These are phyloP conservation scores for Drosophila melanica DNA, from an alignment of 1,140 invertebrate species.

Conservation along the genomic window DNA sequence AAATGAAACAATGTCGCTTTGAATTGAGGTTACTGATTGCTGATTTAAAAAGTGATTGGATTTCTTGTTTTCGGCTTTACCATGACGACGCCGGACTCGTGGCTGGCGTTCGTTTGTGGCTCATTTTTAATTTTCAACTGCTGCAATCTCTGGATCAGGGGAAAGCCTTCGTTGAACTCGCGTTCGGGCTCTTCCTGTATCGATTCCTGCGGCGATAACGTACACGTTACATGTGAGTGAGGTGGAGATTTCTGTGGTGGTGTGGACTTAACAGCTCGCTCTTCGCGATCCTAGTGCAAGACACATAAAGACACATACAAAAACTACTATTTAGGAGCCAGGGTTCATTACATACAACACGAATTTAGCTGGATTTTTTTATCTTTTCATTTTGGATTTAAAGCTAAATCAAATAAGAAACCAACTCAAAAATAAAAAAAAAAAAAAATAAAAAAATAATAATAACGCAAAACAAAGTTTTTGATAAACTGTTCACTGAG, in stretches of 20 bases:
- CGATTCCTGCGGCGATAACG: constrained; percentile 82
- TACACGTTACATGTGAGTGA: constrained; percentile 83
- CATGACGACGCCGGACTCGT: constrained; percentile 74
- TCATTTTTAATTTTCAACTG: constrained; percentile 92
- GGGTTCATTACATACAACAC: constrained; percentile 80
- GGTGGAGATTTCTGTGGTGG: constrained; percentile 84
- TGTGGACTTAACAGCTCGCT: constrained; percentile 86
- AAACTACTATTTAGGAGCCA: constrained; percentile 83
- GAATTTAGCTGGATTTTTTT: constrained; percentile 40
- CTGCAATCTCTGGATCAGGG: constrained; percentile 91
- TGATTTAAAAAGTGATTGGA: background rate
- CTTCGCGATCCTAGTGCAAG: constrained; percentile 83
- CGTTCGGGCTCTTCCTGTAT: constrained; percentile 84
- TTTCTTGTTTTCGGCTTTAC: constrained; percentile 45
- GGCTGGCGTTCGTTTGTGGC: constrained; percentile 84
- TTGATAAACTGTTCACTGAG: constrained; percentile 1
- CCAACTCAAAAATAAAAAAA: constrained; percentile 18
- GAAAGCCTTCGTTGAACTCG: constrained; percentile 89
- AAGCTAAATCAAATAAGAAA: constrained; percentile 53
- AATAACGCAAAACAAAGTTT: constrained; percentile 1
- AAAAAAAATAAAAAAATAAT: background rate
- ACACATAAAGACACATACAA: constrained; percentile 83
- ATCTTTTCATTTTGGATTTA: constrained; percentile 24
- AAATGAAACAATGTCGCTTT: background rate
- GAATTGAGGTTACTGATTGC: background rate